A percentile compares a stretch with the other conserved stretches of the same genome.
Conservation (phyloP, 2,888 invertebrate genomes). For the Meiosimyza decipiens region DNA sequence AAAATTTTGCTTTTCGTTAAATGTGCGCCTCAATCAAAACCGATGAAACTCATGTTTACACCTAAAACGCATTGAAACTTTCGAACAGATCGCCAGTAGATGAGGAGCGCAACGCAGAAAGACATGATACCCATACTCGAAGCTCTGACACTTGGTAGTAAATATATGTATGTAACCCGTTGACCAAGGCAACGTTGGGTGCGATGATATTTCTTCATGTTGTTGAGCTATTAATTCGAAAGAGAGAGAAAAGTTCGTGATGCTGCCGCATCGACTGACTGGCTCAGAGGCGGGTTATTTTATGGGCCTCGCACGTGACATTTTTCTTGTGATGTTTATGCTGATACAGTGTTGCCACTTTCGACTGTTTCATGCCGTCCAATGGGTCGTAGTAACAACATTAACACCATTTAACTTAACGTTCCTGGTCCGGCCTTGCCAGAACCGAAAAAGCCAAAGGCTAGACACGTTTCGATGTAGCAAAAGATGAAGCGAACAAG, state of each 20-base stretch:
- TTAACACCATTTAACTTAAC: conserved; percentile 49
- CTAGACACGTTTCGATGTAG: conserved; percentile 26
- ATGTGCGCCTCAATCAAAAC: conserved; percentile 23
- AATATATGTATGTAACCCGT: not conserved
- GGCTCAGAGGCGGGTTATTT: conserved; percentile 42
- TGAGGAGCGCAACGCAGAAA: no score
- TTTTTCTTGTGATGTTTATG: conserved; percentile 42
- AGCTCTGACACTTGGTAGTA: no score
- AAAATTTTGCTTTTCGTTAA: conserved; percentile 38
- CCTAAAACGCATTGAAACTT: conserved; percentile 43
- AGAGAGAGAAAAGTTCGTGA: conserved; percentile 19
- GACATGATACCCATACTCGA: no score
- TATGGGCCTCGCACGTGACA: conserved; percentile 54
- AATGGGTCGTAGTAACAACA: conserved; percentile 32
- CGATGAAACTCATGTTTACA: conserved; percentile 52
- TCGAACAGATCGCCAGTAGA: not conserved
- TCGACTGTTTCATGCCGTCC: not conserved
- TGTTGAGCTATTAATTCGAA: not conserved
- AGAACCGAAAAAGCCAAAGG: conserved; percentile 20
- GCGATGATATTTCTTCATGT: not conserved
- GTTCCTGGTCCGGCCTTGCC: conserved; percentile 26
- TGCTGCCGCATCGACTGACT: not conserved
- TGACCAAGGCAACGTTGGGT: conserved; percentile 12
- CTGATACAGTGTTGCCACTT: conserved; percentile 32
- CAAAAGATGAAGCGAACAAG: not conserved